Conservation (phyloP, 1,140 invertebrate genomes). For the Bombus huntii region DNA sequence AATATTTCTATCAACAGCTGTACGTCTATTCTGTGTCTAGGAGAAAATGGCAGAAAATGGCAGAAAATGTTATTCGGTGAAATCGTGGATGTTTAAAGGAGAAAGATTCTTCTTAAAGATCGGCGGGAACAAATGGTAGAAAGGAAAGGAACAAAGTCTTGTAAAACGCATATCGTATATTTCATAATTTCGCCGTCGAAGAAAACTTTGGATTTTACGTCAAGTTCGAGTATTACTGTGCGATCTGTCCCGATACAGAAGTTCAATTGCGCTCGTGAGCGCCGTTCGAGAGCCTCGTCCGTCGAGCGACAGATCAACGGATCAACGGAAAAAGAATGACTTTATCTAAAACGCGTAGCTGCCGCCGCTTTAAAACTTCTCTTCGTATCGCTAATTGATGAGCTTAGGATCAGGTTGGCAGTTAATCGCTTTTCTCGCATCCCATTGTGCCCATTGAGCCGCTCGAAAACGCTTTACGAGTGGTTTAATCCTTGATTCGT, state of each 20-base stretch:
- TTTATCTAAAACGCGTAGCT: conserved; percentile 6
- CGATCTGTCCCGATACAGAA: conserved; percentile 9
- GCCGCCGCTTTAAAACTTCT: conserved; percentile 10
- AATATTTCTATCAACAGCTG: too few species aligned
- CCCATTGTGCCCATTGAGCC: neutral
- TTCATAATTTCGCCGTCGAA: conserved; percentile 50
- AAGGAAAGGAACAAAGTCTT: conserved; percentile 45
- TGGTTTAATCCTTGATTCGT: neutral
- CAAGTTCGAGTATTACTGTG: conserved; percentile 56
- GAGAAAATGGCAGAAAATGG: too few species aligned
- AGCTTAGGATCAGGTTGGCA: conserved; percentile 42
- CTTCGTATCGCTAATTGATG: conserved; percentile 24
- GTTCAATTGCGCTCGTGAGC: too few species aligned
- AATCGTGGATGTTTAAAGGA: too few species aligned
- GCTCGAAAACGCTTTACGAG: neutral
- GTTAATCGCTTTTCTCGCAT: neutral
- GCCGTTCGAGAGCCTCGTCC: neutral
- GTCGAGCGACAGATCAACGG: neutral
- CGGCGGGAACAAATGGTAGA: too few species aligned
- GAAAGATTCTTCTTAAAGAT: neutral
- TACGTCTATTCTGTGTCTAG: too few species aligned
- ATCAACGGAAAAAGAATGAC: neutral
- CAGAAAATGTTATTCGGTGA: too few species aligned
- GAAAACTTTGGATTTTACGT: conserved; percentile 52
- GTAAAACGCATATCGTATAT: conserved; percentile 66